Conservation (phyloP, 2,797 vertebrate genomes). For the Anomalospiza imberbis region DNA sequence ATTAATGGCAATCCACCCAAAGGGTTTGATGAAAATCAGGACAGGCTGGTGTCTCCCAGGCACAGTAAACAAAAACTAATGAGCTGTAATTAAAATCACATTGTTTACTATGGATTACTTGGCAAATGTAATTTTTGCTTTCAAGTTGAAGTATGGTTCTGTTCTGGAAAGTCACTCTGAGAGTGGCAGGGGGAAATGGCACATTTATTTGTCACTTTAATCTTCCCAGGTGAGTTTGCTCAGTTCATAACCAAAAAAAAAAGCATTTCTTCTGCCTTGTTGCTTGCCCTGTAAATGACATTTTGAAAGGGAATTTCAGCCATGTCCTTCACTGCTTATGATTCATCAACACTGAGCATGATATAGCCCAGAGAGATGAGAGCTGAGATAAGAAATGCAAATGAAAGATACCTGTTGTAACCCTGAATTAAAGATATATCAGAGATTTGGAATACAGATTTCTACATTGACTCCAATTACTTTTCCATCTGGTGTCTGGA, state of each 20-base stretch:
- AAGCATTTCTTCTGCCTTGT: background rate
- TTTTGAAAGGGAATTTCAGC: background rate
- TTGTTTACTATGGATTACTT: background rate
- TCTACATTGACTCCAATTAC: background rate
- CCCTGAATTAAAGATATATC: background rate
- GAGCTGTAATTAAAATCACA: conserved; percentile 1
- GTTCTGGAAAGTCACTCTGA: background rate
- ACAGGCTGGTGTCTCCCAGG: background rate
- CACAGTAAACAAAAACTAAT: background rate
- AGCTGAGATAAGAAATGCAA: background rate
- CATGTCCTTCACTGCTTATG: background rate
- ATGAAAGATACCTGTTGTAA: background rate
- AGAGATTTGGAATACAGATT: background rate
- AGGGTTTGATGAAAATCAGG: background rate
- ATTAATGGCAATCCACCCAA: background rate
- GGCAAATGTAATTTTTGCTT: background rate
- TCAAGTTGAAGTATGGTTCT: background rate
- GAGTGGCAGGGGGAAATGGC: background rate
- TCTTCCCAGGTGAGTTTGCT: background rate
- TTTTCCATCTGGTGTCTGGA: background rate
- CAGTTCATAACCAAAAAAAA: background rate
- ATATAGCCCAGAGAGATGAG: background rate
- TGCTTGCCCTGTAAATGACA: background rate
- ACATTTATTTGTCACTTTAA: background rate
- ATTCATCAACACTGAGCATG: background rate